A percentile compares a stretch with the other conserved stretches of the same genome.
Conservation (phyloP, 1,140 invertebrate species). For the Bombus sylvicola region DNA sequence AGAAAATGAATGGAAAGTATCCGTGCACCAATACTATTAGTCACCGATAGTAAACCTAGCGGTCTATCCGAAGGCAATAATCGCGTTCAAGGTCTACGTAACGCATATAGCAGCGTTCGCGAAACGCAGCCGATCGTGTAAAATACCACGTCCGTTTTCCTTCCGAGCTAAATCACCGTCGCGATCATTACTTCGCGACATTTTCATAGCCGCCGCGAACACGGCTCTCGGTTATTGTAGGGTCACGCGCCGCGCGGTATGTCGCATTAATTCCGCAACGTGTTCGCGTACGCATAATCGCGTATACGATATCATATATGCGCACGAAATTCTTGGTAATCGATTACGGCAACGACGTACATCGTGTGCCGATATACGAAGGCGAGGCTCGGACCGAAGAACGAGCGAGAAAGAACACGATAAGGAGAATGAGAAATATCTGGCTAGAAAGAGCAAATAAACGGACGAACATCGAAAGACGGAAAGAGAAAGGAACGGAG, state of each 20-base stretch:
- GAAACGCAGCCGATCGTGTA: slow-evolving; percentile 34
- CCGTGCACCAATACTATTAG: background rate
- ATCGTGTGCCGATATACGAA: slow-evolving; percentile 42
- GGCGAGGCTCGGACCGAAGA: background rate
- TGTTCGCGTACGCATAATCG: slow-evolving; percentile 31
- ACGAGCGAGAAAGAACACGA: background rate
- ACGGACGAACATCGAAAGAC: background rate
- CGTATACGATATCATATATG: slow-evolving; percentile 41
- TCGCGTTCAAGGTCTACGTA: background rate
- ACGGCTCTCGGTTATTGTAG: slow-evolving; percentile 36
- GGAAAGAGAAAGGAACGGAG: background rate
- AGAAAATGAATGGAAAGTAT: background rate
- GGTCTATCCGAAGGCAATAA: background rate
- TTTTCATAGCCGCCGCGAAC: slow-evolving; percentile 38
- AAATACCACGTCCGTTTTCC: slow-evolving; percentile 27
- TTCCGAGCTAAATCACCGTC: slow-evolving; percentile 34
- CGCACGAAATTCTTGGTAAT: slow-evolving; percentile 52
- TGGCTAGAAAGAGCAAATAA: background rate
- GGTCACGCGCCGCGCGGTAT: slow-evolving; percentile 18
- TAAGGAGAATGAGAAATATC: background rate
- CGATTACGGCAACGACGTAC: slow-evolving; percentile 55
- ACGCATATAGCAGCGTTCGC: background rate
- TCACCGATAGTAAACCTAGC: background rate
- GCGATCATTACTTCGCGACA: slow-evolving; percentile 45
- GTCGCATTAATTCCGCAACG: slow-evolving; percentile 55